These are phyloP conservation scores for Dascyllus trimaculatus DNA, from an alignment of 2,113 vertebrate genomes.

Conservation along the genomic window DNA sequence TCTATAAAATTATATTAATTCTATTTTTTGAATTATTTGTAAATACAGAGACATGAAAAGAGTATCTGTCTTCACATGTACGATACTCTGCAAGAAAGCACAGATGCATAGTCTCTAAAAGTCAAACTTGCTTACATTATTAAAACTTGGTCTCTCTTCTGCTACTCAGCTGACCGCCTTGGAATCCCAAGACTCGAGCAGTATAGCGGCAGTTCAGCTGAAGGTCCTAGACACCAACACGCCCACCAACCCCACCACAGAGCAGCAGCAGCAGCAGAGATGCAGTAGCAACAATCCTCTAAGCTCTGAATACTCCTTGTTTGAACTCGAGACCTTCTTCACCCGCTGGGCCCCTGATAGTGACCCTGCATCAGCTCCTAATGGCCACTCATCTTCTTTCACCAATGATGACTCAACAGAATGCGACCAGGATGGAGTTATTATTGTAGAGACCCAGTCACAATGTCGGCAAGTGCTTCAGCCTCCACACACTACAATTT, in stretches of 20 bases:
- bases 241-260: slow-evolving; percentile 24
- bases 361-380: background rate
- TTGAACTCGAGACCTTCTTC: slow-evolving; percentile 76
- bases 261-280: slow-evolving; percentile 16
- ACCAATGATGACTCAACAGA: slow-evolving; percentile 40
- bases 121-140: too few species aligned
- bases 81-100: too few species aligned
- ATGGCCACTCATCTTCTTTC: slow-evolving; percentile 61
- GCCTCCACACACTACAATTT: background rate
- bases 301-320: slow-evolving; percentile 65
- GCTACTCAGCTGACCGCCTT: background rate
- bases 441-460: slow-evolving; percentile 55
- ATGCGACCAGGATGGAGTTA: slow-evolving; percentile 59
- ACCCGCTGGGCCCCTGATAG: slow-evolving; percentile 71
- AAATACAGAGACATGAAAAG: too few species aligned
- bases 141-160: background rate
- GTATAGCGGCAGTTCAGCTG: slow-evolving; percentile 13
- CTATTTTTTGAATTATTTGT: too few species aligned
- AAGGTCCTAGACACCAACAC: slow-evolving; percentile 53
- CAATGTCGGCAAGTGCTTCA: slow-evolving; percentile 13
- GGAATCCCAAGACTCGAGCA: slow-evolving; percentile 32
- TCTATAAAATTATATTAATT: too few species aligned
- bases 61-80: too few species aligned
- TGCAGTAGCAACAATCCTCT: background rate
- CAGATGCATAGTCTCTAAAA: too few species aligned